Percentiles rank a stretch among this genome's conserved stretches.
Evolutionary conservation across 2,888 invertebrate species (phyloP).

Genomic region (Epinotia ramella): DNA sequence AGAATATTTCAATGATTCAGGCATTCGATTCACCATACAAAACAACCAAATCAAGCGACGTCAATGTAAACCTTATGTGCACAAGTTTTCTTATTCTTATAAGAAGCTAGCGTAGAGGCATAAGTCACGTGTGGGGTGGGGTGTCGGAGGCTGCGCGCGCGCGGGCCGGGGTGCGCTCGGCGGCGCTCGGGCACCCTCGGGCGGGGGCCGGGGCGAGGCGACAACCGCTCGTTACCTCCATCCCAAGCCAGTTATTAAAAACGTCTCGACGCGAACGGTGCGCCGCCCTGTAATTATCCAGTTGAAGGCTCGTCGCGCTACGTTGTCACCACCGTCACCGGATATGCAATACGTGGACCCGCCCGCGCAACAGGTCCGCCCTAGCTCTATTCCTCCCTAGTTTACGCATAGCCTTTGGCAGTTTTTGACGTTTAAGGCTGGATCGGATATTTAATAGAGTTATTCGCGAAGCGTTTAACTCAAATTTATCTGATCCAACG

Average conservation of each 20-base stretch:
- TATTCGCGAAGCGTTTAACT: slow-evolving; percentile 41
- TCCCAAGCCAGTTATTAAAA: slow-evolving; percentile 86
- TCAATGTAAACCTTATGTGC: slow-evolving; percentile 10
- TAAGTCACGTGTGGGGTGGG: slow-evolving; percentile 78
- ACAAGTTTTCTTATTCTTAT: slow-evolving; percentile 20
- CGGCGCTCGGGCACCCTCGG: slow-evolving; percentile 61
- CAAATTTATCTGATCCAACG: slow-evolving; percentile 29
- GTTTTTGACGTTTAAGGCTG: slow-evolving; percentile 38
- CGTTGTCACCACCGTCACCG: slow-evolving; percentile 79
- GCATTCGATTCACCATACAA: too few relatives aligned
- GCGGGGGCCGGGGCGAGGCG: slow-evolving; percentile 78
- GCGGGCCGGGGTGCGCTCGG: slow-evolving; percentile 52
- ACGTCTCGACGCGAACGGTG: slow-evolving; percentile 86
- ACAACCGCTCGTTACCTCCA: slow-evolving; percentile 85
- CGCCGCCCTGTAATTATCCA: slow-evolving; percentile 85
- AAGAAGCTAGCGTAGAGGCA: slow-evolving; percentile 63
- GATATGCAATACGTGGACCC: slow-evolving; percentile 84
- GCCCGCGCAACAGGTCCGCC: slow-evolving; percentile 83
- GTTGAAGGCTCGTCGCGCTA: slow-evolving; percentile 75
- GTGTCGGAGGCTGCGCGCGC: slow-evolving; percentile 74
- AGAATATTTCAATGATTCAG: too few relatives aligned
- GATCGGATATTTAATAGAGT: slow-evolving; percentile 39
- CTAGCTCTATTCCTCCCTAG: slow-evolving; percentile 60
- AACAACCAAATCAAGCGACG: background rate
- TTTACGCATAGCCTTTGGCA: slow-evolving; percentile 43